Base-by-base conservation (phyloP, 2,797 vertebrate genomes). In the Lacerta agilis region DNA sequence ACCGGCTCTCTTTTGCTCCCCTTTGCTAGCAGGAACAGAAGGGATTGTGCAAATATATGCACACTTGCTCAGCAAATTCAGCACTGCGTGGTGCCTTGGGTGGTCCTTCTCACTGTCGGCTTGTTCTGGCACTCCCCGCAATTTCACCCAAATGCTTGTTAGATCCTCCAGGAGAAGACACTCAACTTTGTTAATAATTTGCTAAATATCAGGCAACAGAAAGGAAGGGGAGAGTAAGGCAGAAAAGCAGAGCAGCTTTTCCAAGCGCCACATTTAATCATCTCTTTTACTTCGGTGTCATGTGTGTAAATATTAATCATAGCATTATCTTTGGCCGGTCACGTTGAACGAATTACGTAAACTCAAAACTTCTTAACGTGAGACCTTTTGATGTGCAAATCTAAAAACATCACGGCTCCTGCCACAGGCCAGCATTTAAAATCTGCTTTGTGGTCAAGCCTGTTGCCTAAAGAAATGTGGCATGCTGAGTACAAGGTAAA, bases 311-410 rank as follows among this genome's bases (percentile, higher is more conserved):
- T 89, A 86, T 91, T 90, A 88, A 90, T 93, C 86, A 71, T 86
- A 85, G 83, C 75, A 86, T 79, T 80, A 69, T 78, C 25, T 69
- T 55, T 49, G 87, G 90, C 79, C 84, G 88, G 55, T 69, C 79
- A 86, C 81, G 27, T 55, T 89, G 81, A 69, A 87, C 82, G 87
- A 75, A 85, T 94, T 93, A 93, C 27, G 80, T 92, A 93, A 95
- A 95, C 80, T 69, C 85, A 20, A 64, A 64, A 7, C 76, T 87
- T 61, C 81, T 93, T 82, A 86, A 90, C 69, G 61, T 91, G 88
- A 93, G 90, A 94, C 10, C 75, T 94, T 91, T 90, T 85, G 86
- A 76, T 84, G 90, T 55, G 43, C 94, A 87, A 89, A 90, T 90
- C 89, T 92, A 91, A 92, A 95, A 94, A 92, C 89, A 92, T 18